phyloP scores from a whole-genome alignment of 2,797 vertebrate genomes.

The Centroberyx gerrardi region DNA sequence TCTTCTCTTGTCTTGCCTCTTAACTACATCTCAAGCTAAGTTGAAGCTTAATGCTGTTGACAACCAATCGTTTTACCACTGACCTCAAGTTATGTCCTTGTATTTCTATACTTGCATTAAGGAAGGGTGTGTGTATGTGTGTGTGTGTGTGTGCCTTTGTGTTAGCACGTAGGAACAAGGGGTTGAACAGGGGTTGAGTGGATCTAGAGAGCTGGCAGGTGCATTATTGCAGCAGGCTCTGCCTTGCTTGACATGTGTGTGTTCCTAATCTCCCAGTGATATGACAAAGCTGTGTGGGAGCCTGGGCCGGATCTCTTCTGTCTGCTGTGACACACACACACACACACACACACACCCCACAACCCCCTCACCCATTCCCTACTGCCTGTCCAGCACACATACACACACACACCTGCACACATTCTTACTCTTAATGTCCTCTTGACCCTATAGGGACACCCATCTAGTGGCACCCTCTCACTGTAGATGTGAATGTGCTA shows the following conservation, averaged over 20 bases:
- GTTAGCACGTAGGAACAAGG: conserved; percentile 52
- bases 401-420: conserved; percentile 35
- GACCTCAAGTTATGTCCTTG: conserved; percentile 21
- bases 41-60: background rate
- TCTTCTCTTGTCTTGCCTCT: conserved; percentile 1
- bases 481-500: conserved; percentile 51
- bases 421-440: conserved; percentile 49
- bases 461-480: conserved; percentile 50
- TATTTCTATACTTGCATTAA: conserved; percentile 12
- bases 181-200: conserved; percentile 73
- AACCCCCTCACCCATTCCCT: conserved; percentile 36
- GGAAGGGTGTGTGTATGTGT: conserved; percentile 23
- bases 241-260: conserved; percentile 82
- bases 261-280: conserved; percentile 84
- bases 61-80: conserved; percentile 8
- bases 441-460: conserved; percentile 64
- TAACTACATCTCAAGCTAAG: background rate
- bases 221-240: conserved; percentile 82
- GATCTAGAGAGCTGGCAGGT: conserved; percentile 83
- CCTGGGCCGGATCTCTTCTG: conserved; percentile 69
- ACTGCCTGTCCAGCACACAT: conserved; percentile 53
- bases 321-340: conserved; percentile 71
- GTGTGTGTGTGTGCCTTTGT: conserved; percentile 40
- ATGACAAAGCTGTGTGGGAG: conserved; percentile 85
- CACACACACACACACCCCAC: conserved; percentile 43